These are phyloP conservation scores for Byasa hedistus DNA, from an alignment of 2,888 invertebrate species.

Conservation along the genomic window DNA sequence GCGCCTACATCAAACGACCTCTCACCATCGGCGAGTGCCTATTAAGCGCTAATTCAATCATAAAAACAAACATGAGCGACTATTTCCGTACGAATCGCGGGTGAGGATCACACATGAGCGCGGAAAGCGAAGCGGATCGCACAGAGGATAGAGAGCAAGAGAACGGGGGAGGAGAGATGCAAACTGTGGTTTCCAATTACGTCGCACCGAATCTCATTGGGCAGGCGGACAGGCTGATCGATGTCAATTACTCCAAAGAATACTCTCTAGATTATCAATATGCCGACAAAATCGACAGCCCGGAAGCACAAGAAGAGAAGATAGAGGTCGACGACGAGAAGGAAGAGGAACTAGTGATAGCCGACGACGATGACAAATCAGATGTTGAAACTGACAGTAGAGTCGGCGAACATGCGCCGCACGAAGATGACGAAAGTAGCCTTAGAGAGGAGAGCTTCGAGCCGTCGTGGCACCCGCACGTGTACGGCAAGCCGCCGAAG, in stretches of 20 bases:
- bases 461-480: conserved; percentile 92
- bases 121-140: conserved; percentile 43
- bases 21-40: conserved; percentile 53
- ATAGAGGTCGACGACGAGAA: conserved; percentile 61
- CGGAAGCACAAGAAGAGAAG: conserved; percentile 50
- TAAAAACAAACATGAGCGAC: conserved; percentile 73
- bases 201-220: conserved; percentile 54
- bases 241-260: conserved; percentile 41
- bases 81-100: conserved; percentile 60
- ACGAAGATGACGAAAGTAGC: conserved; percentile 34
- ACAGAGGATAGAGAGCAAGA: conserved; percentile 37
- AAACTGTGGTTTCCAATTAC: conserved; percentile 64
- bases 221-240: conserved; percentile 49
- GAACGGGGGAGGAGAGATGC: conserved; percentile 56
- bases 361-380: conserved; percentile 43
- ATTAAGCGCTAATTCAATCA: conserved; percentile 71
- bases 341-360: conserved; percentile 53
- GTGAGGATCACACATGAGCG: conserved; percentile 64
- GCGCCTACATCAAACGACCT: conserved; percentile 59
- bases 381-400: conserved; percentile 34
- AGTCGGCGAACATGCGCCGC: conserved; percentile 36
- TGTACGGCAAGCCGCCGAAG: conserved; percentile 90
- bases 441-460: conserved; percentile 50
- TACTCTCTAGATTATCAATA: conserved; percentile 37
- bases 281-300: conserved; percentile 46